These are phyloP conservation scores for Brienomyrus brachyistius DNA, from an alignment of 2,113 vertebrate species.

Conservation along the genomic window DNA sequence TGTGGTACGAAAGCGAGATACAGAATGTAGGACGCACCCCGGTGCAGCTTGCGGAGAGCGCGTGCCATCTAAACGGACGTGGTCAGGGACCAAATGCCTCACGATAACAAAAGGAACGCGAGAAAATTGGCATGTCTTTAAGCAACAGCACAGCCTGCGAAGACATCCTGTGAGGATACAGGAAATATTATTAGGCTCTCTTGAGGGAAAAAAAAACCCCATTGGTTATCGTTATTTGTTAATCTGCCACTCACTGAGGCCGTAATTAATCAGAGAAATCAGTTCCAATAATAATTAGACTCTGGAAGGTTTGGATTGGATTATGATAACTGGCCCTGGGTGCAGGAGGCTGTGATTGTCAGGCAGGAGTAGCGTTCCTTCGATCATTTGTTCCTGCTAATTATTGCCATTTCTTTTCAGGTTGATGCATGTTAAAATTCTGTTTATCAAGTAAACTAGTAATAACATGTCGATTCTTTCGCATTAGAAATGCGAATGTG, in stretches of 20 bases:
- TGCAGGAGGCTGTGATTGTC: neutral
- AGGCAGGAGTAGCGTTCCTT: neutral
- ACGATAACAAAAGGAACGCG: slow-evolving; percentile 63
- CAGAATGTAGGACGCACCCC: slow-evolving; percentile 67
- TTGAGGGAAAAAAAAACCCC: slow-evolving; percentile 54
- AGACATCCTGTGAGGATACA: slow-evolving; percentile 69
- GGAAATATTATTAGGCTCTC: slow-evolving; percentile 67
- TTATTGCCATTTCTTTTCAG: neutral
- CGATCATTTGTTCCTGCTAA: neutral
- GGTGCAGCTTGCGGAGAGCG: slow-evolving; percentile 35
- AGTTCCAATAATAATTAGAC: slow-evolving; percentile 50
- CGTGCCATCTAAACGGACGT: slow-evolving; percentile 73
- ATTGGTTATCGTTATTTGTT: slow-evolving; percentile 72
- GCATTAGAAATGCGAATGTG: neutral
- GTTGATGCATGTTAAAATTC: neutral
- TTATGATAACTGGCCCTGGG: neutral
- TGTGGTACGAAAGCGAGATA: slow-evolving; percentile 70
- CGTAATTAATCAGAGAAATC: slow-evolving; percentile 65
- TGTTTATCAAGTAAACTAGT: neutral
- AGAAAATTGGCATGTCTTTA: slow-evolving; percentile 21
- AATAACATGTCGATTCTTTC: neutral
- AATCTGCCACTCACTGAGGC: slow-evolving; percentile 57
- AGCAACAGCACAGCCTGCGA: slow-evolving; percentile 63
- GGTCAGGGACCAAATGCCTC: slow-evolving; percentile 72
- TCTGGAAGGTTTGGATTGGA: slow-evolving; percentile 28